These are phyloP conservation scores for Orthonevra nobilis DNA, from an alignment of 2,888 invertebrate species.

Conservation along the genomic window DNA sequence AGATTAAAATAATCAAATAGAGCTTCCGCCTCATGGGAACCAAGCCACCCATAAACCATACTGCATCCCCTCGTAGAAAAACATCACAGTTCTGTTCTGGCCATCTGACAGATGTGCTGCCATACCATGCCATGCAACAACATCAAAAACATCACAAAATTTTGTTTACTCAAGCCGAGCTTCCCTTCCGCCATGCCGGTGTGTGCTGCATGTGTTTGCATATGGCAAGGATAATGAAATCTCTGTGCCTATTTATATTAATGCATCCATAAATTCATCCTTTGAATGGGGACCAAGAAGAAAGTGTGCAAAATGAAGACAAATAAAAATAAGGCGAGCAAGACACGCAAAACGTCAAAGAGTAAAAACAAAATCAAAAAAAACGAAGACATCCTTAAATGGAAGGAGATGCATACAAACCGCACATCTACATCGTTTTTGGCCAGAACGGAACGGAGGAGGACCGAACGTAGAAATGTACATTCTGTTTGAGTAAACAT, in stretches of 20 bases:
- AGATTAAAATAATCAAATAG: slow-evolving; percentile 70
- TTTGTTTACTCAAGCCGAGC: slow-evolving; percentile 43
- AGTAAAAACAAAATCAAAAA: neutral
- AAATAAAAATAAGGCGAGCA: neutral
- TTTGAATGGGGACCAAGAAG: slow-evolving; percentile 30
- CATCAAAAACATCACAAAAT: slow-evolving; percentile 60
- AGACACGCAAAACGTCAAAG: slow-evolving; percentile 11
- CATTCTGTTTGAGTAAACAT: slow-evolving; percentile 69
- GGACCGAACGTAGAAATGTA: slow-evolving; percentile 55
- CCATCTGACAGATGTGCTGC: slow-evolving; percentile 60
- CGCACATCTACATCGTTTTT: slow-evolving; percentile 28
- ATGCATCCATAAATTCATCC: slow-evolving; percentile 69
- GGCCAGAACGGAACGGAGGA: neutral
- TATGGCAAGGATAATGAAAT: slow-evolving; percentile 68
- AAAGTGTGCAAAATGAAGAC: neutral
- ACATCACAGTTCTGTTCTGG: slow-evolving; percentile 35
- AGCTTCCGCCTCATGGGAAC: slow-evolving; percentile 62
- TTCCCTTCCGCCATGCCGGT: neutral
- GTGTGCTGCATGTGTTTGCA: slow-evolving; percentile 51
- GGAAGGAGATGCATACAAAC: slow-evolving; percentile 41
- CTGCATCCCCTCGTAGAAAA: slow-evolving; percentile 23
- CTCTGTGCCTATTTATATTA: slow-evolving; percentile 70
- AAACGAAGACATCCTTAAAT: slow-evolving; percentile 25
- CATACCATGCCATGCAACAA: slow-evolving; percentile 6
- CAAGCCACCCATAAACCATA: slow-evolving; percentile 30